A percentile compares a stretch with the other conserved stretches of the same genome.
Conservation (phyloP, 2,888 invertebrate species). For the Morpho deidamia region DNA sequence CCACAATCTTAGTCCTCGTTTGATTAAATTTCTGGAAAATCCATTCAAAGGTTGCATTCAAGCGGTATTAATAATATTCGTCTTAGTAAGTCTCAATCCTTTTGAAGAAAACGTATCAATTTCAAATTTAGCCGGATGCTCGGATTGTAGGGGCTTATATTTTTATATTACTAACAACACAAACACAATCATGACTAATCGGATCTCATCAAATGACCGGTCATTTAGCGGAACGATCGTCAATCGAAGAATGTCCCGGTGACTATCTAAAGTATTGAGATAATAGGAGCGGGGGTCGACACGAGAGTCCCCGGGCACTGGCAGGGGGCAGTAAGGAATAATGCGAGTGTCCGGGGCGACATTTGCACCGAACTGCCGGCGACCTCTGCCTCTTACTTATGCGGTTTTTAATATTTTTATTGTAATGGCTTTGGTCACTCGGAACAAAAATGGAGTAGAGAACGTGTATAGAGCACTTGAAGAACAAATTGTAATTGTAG, state of each 20-base stretch:
- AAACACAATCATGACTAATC: slow-evolving; percentile 76
- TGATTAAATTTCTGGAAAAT: slow-evolving; percentile 60
- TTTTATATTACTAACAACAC: slow-evolving; percentile 59
- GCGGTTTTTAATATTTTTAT: slow-evolving; percentile 82
- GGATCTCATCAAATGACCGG: slow-evolving; percentile 72
- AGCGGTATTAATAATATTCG: slow-evolving; percentile 48
- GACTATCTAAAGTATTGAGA: slow-evolving; percentile 78
- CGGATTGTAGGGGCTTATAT: slow-evolving; percentile 59
- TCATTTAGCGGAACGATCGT: slow-evolving; percentile 69
- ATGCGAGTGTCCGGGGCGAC: slow-evolving; percentile 76
- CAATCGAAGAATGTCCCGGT: slow-evolving; percentile 62
- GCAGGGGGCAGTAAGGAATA: slow-evolving; percentile 59
- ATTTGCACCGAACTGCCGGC: slow-evolving; percentile 77
- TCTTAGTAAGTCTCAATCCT: slow-evolving; percentile 63
- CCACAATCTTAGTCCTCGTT: slow-evolving; percentile 42
- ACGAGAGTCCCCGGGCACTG: slow-evolving; percentile 32
- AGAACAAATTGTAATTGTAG: too few species aligned
- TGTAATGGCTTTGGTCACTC: slow-evolving; percentile 74
- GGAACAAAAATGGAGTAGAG: slow-evolving; percentile 21
- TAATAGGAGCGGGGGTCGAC: slow-evolving; percentile 65
- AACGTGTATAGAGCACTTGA: not conserved
- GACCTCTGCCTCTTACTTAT: slow-evolving; percentile 77
- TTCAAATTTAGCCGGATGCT: slow-evolving; percentile 35
- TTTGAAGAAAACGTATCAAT: slow-evolving; percentile 45
- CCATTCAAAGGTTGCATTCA: slow-evolving; percentile 48